Base-by-base conservation (phyloP, 2,113 vertebrate species). In the Anas platyrhynchos region DNA sequence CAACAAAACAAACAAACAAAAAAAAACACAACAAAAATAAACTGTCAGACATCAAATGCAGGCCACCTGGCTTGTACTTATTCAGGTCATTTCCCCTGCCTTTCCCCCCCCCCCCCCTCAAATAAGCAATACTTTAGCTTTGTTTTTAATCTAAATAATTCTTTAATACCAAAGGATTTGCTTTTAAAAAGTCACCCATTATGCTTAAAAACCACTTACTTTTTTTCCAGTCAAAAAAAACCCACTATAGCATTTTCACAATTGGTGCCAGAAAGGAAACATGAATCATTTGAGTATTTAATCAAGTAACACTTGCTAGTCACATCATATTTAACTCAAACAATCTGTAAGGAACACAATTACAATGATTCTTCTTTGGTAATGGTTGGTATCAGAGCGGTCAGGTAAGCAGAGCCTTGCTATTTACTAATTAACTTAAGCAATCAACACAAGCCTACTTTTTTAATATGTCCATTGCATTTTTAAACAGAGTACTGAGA, bases 241-340 rank as follows among this genome's bases (percentile, higher is more conserved):
- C 7, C 29, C 61, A 48, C 46, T 20, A 46, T 6, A 83, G 50
- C 31, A 69, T 67, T 91, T 75, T 62, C 67, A 85, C 43, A 78
- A 58, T 23, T 44, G 36, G 43, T 93, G 69, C 74, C 91, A 91
- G 85, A 82, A 87, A 74, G 67, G 23, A 85, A 95, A 85, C 7
- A 3, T 11, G 74, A 85, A 76, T 27, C 69, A 91, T 27, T 32
- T 25, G n/a, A 79, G 17, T 58, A 78, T 58, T 83, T 66, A 71
- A 81, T 31, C 41, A 61, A 89, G 48, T 38, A 61, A 75, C 31
- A 72, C n/a, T 63, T 31, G 46, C 67, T 34, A 12, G 61, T 31
- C 56, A 63, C 36, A 58, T 66, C 61, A 14, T 5, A 36, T 23
- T 71, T 44, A 85, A 78, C n/a, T 87, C 44, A 25, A 93, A 9